Percentiles rank a stretch among this genome's conserved stretches.
Evolutionary conservation across 92 coral and sea anemone genomes (phyloP).

Genomic region (Chrysogorgia sp.): DNA sequence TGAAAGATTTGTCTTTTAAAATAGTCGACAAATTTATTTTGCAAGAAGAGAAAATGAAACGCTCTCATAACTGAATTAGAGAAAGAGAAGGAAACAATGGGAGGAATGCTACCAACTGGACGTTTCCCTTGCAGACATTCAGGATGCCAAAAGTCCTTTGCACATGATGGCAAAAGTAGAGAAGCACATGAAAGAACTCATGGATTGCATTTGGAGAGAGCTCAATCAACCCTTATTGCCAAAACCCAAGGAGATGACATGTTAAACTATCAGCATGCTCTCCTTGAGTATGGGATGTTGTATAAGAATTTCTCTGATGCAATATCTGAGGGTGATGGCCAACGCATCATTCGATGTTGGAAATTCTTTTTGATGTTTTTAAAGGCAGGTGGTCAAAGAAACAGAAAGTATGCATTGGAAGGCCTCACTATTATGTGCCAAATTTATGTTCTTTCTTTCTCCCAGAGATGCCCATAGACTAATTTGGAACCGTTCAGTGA

Average conservation of each 20-base stretch:
- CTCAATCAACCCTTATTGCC: not conserved
- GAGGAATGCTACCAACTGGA: not conserved
- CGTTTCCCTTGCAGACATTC: constrained; percentile 10
- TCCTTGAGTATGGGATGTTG: constrained; percentile 1
- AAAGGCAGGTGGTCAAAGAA: constrained; percentile 7
- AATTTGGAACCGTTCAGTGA: constrained; percentile 8
- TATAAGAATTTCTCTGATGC: not conserved
- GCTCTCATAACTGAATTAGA: not conserved
- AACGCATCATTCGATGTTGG: constrained; percentile 14
- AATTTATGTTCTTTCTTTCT: constrained; percentile 2
- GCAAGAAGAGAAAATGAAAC: constrained; percentile 14
- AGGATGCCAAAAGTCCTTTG: not conserved
- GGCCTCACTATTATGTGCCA: constrained; percentile 18
- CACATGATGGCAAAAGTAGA: not conserved
- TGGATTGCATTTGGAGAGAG: not conserved
- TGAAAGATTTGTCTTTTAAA: not conserved
- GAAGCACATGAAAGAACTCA: not conserved
- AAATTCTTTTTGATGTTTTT: constrained; percentile 4
- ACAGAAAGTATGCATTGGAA: constrained; percentile 25
- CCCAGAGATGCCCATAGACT: constrained; percentile 36
- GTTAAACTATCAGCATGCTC: constrained; percentile 13
- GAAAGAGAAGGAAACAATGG: not conserved
- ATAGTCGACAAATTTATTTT: constrained; percentile 32
- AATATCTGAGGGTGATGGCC: not conserved
- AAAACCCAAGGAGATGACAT: not conserved